Base-by-base conservation (phyloP, 2,888 invertebrate species). In the Campaea margaritaria region DNA sequence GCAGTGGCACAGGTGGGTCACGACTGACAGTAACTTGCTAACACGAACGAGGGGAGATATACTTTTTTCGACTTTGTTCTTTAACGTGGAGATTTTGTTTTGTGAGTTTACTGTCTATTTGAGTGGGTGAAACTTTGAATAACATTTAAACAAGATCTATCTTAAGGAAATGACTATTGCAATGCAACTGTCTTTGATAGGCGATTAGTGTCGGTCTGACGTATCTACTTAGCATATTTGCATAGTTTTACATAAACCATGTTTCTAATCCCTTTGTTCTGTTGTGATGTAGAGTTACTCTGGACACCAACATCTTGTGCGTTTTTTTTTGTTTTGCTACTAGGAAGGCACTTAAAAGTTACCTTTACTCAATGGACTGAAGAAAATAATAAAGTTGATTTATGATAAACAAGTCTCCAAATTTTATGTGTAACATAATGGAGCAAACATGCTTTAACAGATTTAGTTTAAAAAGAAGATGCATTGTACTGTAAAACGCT, bases 401-500 rank as follows among this genome's bases (percentile, higher is more conserved):
- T 39, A 64, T 72, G 72, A 75, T 69, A 76, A 64, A 65, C 66
- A 53, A 62, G 72, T 73, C 71, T 56, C 62, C 67, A 71, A 5
- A 63, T 70, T 80, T 75, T 75, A 73, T 74, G 71, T 70, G 71
- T 74, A 72, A 75, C 64, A 76, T 79, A 83, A 81, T 81, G 71
- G 74, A 72, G 78, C 42, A 51, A 55, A 51, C 51, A 51, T 60
- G 70, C 73, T 79, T 85, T 83, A 86, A 80, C 82, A 83, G 80
- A 79, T 79, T 86, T 84, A 86, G 50, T 38, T 46, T 50, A 42
- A 50, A 89, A 89, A 86, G 78, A 84, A 87, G 88, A 90, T 76
- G 80, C 85, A 87, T 87, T 83, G 84, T 85, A 79, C 79, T 79
- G 81, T 82, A 81, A 86, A 90, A 90, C 82, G 91, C 78, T 90